Percentiles rank a stretch among this genome's conserved stretches.
These are phyloP conservation scores for Stegastes partitus DNA, from an alignment of 2,113 vertebrate genomes.

Conservation along the genomic window DNA sequence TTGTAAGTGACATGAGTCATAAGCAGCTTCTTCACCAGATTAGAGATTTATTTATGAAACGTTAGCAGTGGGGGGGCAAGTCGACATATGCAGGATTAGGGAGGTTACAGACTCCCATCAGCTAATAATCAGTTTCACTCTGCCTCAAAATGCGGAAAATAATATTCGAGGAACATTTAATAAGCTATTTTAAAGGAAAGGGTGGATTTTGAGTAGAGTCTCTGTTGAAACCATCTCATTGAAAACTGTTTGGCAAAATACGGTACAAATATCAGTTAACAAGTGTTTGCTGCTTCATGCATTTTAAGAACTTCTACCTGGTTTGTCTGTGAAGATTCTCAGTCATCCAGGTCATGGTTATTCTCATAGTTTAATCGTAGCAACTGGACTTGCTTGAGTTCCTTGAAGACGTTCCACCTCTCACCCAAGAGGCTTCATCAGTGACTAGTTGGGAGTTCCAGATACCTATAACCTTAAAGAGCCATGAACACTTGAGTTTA, in stretches of 20 bases:
- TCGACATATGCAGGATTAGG: slow-evolving; percentile 6
- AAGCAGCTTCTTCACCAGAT: slow-evolving; percentile 6
- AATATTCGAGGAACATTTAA: background rate
- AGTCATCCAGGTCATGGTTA: too few species aligned
- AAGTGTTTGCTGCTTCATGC: too few species aligned
- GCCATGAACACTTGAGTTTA: too few species aligned
- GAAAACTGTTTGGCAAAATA: background rate
- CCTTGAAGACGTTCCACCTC: too few species aligned
- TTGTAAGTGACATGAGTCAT: slow-evolving; percentile 27
- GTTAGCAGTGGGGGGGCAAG: background rate
- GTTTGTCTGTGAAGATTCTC: too few species aligned
- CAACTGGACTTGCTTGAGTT: too few species aligned
- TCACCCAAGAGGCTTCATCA: too few species aligned
- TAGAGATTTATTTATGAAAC: slow-evolving; percentile 16
- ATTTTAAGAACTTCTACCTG: too few species aligned
- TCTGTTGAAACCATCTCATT: background rate
- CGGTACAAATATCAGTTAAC: too few species aligned
- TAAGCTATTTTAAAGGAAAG: background rate
- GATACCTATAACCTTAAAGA: too few species aligned
- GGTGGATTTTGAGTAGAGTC: background rate
- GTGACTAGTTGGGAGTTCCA: too few species aligned
- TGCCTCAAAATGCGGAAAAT: slow-evolving; percentile 6
- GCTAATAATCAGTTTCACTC: slow-evolving; percentile 18
- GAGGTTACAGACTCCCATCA: slow-evolving; percentile 15
- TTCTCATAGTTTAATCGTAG: too few species aligned